These are phyloP conservation scores for Amiota minor DNA, from an alignment of 2,888 invertebrate genomes.

Conservation along the genomic window DNA sequence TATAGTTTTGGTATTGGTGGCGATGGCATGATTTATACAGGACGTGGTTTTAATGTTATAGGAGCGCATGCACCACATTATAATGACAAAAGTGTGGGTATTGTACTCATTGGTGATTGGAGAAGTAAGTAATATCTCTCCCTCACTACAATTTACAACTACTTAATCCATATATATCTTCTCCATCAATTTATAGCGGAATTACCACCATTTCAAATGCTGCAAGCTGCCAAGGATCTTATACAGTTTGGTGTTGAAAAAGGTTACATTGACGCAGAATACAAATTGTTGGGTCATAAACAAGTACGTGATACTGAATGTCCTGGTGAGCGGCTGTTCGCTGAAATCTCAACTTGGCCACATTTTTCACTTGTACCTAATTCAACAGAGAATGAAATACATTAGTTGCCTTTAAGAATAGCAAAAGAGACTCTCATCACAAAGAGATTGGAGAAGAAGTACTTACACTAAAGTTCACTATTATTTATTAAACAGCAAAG, in stretches of 20 bases:
- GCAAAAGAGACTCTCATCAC: too few species aligned
- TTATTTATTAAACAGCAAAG: conserved; percentile 7
- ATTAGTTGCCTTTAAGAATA: neutral
- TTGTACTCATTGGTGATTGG: conserved; percentile 84
- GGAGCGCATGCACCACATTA: conserved; percentile 83
- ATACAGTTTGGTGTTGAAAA: conserved; percentile 78
- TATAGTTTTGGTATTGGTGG: conserved; percentile 83
- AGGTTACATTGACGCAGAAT: conserved; percentile 77
- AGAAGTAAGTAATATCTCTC: conserved; percentile 75
- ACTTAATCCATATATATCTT: neutral
- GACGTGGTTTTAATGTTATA: conserved; percentile 80
- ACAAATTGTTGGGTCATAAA: conserved; percentile 79
- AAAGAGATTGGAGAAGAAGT: too few species aligned
- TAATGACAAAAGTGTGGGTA: conserved; percentile 81
- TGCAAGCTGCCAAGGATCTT: conserved; percentile 76
- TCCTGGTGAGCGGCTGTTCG: conserved; percentile 78
- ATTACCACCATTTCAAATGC: conserved; percentile 77
- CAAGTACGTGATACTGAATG: conserved; percentile 80
- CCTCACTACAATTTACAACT: neutral
- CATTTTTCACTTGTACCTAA: conserved; percentile 74
- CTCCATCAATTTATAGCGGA: conserved; percentile 71
- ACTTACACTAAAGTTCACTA: conserved; percentile 28
- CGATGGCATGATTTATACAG: conserved; percentile 81
- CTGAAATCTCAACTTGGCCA: conserved; percentile 79
- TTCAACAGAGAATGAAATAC: conserved; percentile 50